These are phyloP conservation scores for Stratiomys singularior DNA, from an alignment of 2,888 invertebrate species.

Conservation along the genomic window DNA sequence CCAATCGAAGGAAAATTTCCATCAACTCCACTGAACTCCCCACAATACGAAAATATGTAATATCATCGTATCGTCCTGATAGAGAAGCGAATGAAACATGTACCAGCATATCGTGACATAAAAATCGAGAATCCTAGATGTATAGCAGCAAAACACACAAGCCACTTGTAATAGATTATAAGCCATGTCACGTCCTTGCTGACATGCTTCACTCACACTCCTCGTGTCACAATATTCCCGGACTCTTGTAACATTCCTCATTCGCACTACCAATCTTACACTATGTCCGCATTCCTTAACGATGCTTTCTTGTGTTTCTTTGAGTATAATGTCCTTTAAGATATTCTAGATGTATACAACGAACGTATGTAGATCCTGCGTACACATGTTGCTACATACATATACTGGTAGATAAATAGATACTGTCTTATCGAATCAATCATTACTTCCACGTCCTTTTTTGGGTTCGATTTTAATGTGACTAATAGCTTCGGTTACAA, in stretches of 20 bases:
- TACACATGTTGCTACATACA: background rate
- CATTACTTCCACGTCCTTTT: conserved; percentile 17
- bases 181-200: conserved; percentile 39
- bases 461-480: conserved; percentile 36
- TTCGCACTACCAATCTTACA: background rate
- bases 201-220: conserved; percentile 13
- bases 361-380: background rate
- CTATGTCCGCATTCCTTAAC: too few relatives aligned
- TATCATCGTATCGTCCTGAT: conserved; percentile 18
- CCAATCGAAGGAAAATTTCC: background rate
- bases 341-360: background rate
- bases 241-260: background rate
- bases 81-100: background rate
- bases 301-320: conserved; percentile 13
- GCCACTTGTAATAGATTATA: conserved; percentile 11
- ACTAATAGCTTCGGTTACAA: conserved; percentile 37
- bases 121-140: too few relatives aligned
- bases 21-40: background rate
- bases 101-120: background rate
- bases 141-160: too few relatives aligned
- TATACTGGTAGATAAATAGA: background rate
- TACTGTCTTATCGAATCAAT: conserved; percentile 29
- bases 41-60: conserved; percentile 28
- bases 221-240: background rate
- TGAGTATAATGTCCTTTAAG: background rate